These are phyloP conservation scores for Limnephilus rhombicus DNA, from an alignment of 2,888 invertebrate species.

Conservation along the genomic window DNA sequence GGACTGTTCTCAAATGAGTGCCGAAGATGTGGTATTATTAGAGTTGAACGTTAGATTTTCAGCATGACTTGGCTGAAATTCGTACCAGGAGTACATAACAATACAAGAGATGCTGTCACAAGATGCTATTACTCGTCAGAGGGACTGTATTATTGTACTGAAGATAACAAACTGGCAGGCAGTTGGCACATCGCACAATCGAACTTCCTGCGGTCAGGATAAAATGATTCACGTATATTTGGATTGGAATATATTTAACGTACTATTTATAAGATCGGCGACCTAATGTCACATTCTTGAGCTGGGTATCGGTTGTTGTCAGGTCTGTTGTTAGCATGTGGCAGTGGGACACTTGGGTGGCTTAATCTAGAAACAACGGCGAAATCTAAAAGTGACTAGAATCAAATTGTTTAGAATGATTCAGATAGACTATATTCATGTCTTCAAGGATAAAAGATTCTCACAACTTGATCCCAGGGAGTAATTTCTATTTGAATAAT, in stretches of 20 bases:
- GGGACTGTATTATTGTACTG: neutral
- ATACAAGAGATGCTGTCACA: neutral
- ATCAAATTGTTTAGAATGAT: neutral
- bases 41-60: neutral
- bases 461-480: neutral
- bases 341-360: neutral
- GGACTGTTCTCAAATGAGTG: neutral
- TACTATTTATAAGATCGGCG: conserved; percentile 31
- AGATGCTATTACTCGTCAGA: neutral
- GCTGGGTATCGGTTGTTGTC: neutral
- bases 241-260: conserved; percentile 40
- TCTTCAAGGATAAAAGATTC: neutral
- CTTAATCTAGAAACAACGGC: neutral
- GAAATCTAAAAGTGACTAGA: neutral
- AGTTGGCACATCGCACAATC: conserved; percentile 25
- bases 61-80: neutral
- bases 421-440: neutral
- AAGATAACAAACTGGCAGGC: conserved; percentile 2
- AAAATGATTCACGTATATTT: conserved; percentile 50
- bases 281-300: conserved; percentile 13
- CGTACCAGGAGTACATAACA: neutral
- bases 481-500: neutral
- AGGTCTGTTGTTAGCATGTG: neutral
- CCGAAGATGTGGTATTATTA: neutral
- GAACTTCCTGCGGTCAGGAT: conserved; percentile 50